phyloP scores from a whole-genome alignment of 2,113 vertebrate genomes.

The Nansenia antarctica region DNA sequence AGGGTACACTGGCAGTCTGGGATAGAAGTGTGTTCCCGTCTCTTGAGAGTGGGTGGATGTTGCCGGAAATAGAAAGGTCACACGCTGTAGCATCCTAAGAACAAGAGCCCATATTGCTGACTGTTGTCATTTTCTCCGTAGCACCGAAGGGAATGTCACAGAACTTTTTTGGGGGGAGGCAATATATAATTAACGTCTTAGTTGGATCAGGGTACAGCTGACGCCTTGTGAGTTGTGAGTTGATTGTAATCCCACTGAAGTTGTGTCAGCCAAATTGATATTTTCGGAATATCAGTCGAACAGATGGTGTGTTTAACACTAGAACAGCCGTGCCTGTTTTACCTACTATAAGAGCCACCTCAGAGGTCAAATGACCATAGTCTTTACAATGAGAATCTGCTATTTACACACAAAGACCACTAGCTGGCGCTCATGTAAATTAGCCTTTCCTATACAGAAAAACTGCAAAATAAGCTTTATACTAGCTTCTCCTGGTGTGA shows the following conservation, averaged over 20 bases:
- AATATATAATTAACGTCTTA: not conserved
- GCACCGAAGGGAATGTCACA: not conserved
- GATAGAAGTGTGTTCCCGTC: conserved; percentile 36
- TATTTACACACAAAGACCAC: too few relatives aligned
- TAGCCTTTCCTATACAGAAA: not conserved
- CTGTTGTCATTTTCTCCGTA: conserved; percentile 23
- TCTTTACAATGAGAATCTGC: too few relatives aligned
- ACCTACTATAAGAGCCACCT: too few relatives aligned
- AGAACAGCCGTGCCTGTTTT: too few relatives aligned
- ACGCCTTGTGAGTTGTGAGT: too few relatives aligned
- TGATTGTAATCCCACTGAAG: not conserved
- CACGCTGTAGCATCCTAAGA: conserved; percentile 19
- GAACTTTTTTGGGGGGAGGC: not conserved
- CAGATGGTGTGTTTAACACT: too few relatives aligned
- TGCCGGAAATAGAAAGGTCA: conserved; percentile 60
- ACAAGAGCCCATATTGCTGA: conserved; percentile 44
- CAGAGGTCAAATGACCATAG: too few relatives aligned
- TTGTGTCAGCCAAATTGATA: not conserved
- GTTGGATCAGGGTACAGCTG: too few relatives aligned
- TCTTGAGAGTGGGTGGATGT: conserved; percentile 41
- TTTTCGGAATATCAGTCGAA: too few relatives aligned
- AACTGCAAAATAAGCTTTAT: too few relatives aligned
- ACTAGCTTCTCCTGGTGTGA: too few relatives aligned
- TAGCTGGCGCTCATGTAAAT: too few relatives aligned
- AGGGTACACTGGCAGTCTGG: not conserved